Base-by-base conservation (phyloP, 2,888 invertebrate species). In the Noctua fimbriata region DNA sequence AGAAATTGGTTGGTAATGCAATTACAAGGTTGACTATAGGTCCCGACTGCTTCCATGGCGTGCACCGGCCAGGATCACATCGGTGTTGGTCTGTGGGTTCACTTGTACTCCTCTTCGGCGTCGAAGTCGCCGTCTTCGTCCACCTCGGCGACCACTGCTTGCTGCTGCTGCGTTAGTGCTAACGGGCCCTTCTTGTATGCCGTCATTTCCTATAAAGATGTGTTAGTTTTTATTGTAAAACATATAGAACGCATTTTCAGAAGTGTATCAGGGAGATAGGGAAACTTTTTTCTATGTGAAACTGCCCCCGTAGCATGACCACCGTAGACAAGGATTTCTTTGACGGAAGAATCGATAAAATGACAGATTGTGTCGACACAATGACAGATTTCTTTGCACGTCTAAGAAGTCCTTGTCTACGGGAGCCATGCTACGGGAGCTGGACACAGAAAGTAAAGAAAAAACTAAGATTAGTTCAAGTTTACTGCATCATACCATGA, bases 151-250 rank as follows among this genome's bases (percentile, higher is more conserved):
- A 85, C 84, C 28, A 87, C 82, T 52, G 83, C 83, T 66, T 81
- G 85, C 47, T 74, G 91, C 16, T 84, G 85, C 74, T 88, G 88
- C 76, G 92, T 97, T 89, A 97, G 92, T 73, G 96, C 97, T 88
- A 96, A 79, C 0, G 97, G 97, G 79, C 98, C 98, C 96, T 98
- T 98, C 95, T 98, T 98, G 97, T 98, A 98, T 75, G 98, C 98
- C 84, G 98, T 98, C 98, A 98, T 98, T 97, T 98, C 98, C 98
- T 98, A 93, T 5, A 96, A 96, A 14, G 32, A 66, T 28, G 41
- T n/a, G n/a, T 58, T n/a, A n/a, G 24, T 4, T n/a, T 55, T 55
- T 24, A 55, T 24, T 55, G 10, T 12, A 55, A 55, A 55, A 24
- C 12, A 24, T 52, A 44, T 44, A 12, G 44, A 44, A 44, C 44